These are phyloP conservation scores for Arrhopalites spinosus DNA, from an alignment of 2,888 invertebrate species.

Conservation along the genomic window DNA sequence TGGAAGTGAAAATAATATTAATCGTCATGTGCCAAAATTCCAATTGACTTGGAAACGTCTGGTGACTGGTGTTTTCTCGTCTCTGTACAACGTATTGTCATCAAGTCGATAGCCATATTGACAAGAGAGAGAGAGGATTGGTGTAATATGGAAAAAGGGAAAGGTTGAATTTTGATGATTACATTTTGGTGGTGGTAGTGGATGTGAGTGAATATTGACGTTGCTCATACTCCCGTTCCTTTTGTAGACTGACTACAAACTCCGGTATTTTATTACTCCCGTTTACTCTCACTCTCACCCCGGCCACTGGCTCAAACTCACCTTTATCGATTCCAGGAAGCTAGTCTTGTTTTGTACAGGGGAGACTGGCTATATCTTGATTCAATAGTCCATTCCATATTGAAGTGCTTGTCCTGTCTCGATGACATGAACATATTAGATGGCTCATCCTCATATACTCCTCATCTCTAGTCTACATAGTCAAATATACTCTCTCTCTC, in stretches of 20 bases:
- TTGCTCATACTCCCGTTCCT: no score
- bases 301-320: not conserved
- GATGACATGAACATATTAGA: not conserved
- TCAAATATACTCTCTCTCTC: not conserved
- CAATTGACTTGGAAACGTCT: not conserved
- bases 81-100: not conserved
- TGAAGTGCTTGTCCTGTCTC: not conserved
- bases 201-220: no score
- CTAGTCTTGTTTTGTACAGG: not conserved
- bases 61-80: no score
- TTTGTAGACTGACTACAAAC: conserved; percentile 1
- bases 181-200: conserved; percentile 3
- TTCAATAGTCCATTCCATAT: conserved; percentile 14
- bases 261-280: conserved; percentile 28
- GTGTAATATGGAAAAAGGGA: no score
- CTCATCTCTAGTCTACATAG: not conserved
- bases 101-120: no score
- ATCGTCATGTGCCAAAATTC: no score
- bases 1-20: no score
- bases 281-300: conserved; percentile 15
- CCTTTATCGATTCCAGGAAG: conserved; percentile 29
- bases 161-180: conserved; percentile 20
- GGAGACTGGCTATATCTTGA: no score
- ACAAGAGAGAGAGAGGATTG: not conserved
- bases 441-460: not conserved